Conservation (phyloP, 2,888 invertebrate genomes). For the Silvanus unidentatus region DNA sequence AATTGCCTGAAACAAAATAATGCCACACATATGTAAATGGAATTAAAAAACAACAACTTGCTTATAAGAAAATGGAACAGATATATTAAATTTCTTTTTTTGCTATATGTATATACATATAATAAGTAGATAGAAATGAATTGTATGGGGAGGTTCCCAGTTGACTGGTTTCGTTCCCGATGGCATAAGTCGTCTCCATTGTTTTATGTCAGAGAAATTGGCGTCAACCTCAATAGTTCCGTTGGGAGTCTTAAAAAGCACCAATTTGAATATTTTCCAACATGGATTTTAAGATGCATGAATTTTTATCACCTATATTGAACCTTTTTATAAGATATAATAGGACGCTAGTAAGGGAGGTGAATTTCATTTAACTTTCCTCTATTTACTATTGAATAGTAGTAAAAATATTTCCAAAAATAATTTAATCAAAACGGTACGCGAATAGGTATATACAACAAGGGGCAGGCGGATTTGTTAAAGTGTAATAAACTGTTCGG, state of each 20-base stretch:
- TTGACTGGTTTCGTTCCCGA: slow-evolving; percentile 33
- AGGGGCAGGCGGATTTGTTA: slow-evolving; percentile 1
- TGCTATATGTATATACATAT: too few species aligned
- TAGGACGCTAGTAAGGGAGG: slow-evolving; percentile 24
- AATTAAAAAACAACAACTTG: slow-evolving; percentile 13
- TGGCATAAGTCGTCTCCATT: slow-evolving; percentile 41
- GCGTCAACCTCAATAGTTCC: slow-evolving; percentile 50
- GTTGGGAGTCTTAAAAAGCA: slow-evolving; percentile 47
- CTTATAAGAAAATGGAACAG: too few species aligned
- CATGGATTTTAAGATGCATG: slow-evolving; percentile 52
- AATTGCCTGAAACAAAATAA: slow-evolving; percentile 52
- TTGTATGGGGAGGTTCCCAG: slow-evolving; percentile 27
- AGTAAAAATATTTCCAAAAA: too few species aligned
- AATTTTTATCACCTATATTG: slow-evolving; percentile 48
- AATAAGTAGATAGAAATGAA: too few species aligned
- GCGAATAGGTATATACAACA: too few species aligned
- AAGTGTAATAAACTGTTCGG: neutral
- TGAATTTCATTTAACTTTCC: too few species aligned
- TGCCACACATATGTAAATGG: slow-evolving; percentile 15
- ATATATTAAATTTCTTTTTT: too few species aligned
- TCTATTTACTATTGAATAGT: too few species aligned
- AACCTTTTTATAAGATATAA: slow-evolving; percentile 31
- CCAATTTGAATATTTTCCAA: slow-evolving; percentile 53
- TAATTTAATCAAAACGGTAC: too few species aligned
- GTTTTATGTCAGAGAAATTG: slow-evolving; percentile 51